Evolutionary conservation across 2,113 vertebrate species (phyloP).

Genomic region (Neotragus moschatus): DNA sequence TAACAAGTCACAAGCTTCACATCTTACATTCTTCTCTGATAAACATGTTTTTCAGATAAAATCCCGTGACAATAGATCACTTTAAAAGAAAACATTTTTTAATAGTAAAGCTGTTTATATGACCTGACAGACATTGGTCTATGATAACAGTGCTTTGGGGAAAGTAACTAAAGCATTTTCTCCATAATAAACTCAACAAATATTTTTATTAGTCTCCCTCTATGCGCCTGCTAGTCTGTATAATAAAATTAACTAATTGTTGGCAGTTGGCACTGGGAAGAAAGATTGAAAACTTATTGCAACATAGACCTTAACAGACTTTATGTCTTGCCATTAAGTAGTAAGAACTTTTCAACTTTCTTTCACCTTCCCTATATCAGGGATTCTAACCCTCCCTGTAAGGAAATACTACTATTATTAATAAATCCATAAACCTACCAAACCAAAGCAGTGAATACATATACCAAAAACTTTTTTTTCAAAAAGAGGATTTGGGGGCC

Average conservation of each 20-base stretch:
- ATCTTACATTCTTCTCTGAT: constrained; percentile 1
- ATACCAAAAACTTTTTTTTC: not conserved
- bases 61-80: not conserved
- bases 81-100: constrained; percentile 35
- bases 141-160: constrained; percentile 45
- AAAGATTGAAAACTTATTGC: constrained; percentile 23
- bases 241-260: constrained; percentile 63
- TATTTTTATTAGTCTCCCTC: constrained; percentile 65
- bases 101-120: constrained; percentile 40
- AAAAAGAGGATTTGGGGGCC: not conserved
- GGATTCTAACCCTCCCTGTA: not conserved
- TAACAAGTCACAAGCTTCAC: constrained; percentile 6
- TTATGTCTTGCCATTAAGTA: not conserved
- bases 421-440: not conserved
- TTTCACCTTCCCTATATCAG: not conserved
- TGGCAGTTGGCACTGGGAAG: not conserved
- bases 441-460: not conserved
- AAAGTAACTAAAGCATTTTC: constrained; percentile 51
- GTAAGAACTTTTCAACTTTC: constrained; percentile 36
- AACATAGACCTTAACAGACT: constrained; percentile 26
- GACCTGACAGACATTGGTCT: constrained; percentile 34
- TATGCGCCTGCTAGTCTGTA: constrained; percentile 45
- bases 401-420: not conserved
- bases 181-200: constrained; percentile 56
- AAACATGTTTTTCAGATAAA: constrained; percentile 12